Base-by-base conservation (phyloP, 2,797 vertebrate species). In the Saxicola maurus region DNA sequence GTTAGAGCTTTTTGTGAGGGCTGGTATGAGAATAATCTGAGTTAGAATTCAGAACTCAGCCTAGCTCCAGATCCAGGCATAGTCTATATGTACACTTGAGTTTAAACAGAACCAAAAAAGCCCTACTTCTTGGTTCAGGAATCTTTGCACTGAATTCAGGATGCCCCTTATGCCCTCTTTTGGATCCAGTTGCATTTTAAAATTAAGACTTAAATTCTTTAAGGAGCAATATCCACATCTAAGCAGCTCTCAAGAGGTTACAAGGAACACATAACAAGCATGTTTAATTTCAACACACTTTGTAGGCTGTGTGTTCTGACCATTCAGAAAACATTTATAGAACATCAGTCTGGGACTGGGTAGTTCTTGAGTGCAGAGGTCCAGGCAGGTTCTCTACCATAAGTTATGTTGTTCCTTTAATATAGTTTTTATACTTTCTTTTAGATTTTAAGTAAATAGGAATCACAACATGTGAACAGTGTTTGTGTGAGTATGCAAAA, bases 381-480 rank as follows among this genome's bases (percentile, higher is more conserved):
- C 18, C 33, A 65, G 23, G 13, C 2, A 45, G 27, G 13, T 56
- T 55, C 24, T 66, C 30, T 25, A 17, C 7, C n/a, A 28, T 23
- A 79, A 49, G 4, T 35, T 65, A 9, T 9, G 2, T 30, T 56
- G 9, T 42, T 66, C 30, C 10, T 87, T 87, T 77, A 46, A 46
- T 6, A 27, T 48, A 37, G 2, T n/a, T 64, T 84, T 82, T 18
- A 30, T 7, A 20, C 14, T 74, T 85, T 35, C 37, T 38, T 82
- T 61, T 42, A 71, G 42, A 80, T 85, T 64, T 53, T 30, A 49
- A n/a, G 2, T 64, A 56, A 67, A 56, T 10, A 55, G 13, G 4
- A 16, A 62, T 59, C 40, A n/a, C 27, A 40, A 33, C 2, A n/a
- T 17, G 3, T 3, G 7, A 74, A 57, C 0, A 0, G 8, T n/a